Percentiles rank a stretch among this genome's conserved stretches.
Evolutionary conservation across 2,888 invertebrate species (phyloP).

Genomic region (Ectemnius lituratus): DNA sequence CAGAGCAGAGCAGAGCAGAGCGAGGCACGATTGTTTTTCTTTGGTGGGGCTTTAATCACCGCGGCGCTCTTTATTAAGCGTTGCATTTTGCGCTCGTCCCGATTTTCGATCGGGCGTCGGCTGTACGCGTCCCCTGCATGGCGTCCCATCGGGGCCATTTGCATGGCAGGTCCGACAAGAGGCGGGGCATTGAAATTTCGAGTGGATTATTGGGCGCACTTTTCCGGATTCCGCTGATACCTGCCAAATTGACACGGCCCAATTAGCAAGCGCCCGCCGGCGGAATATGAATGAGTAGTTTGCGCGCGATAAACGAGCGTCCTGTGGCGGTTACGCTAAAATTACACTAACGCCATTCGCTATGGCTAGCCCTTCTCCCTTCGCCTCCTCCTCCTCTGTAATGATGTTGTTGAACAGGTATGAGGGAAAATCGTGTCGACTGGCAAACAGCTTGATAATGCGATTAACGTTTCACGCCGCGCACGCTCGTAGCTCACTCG

Average conservation of each 20-base stretch:
- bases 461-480: slow-evolving; percentile 35
- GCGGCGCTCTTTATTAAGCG: slow-evolving; percentile 49
- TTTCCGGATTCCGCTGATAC: slow-evolving; percentile 34
- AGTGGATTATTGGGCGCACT: slow-evolving; percentile 24
- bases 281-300: slow-evolving; percentile 47
- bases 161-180: too few relatives aligned
- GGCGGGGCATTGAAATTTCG: too few relatives aligned
- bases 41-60: slow-evolving; percentile 47
- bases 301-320: slow-evolving; percentile 42
- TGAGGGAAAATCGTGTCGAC: slow-evolving; percentile 4
- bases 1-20: background rate
- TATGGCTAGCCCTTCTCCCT: too few relatives aligned
- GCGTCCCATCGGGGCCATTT: too few relatives aligned
- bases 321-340: slow-evolving; percentile 38
- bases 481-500: too few relatives aligned
- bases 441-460: slow-evolving; percentile 40
- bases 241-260: slow-evolving; percentile 42
- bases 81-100: slow-evolving; percentile 10
- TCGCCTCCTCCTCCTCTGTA: background rate
- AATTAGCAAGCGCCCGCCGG: slow-evolving; percentile 40
- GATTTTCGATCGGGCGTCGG: slow-evolving; percentile 8
- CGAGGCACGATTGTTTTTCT: slow-evolving; percentile 35
- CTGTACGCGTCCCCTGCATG: background rate
- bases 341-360: slow-evolving; percentile 33
- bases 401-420: background rate